Conservation (phyloP, 2,797 vertebrate genomes). For the Heterohyrax brucei region DNA sequence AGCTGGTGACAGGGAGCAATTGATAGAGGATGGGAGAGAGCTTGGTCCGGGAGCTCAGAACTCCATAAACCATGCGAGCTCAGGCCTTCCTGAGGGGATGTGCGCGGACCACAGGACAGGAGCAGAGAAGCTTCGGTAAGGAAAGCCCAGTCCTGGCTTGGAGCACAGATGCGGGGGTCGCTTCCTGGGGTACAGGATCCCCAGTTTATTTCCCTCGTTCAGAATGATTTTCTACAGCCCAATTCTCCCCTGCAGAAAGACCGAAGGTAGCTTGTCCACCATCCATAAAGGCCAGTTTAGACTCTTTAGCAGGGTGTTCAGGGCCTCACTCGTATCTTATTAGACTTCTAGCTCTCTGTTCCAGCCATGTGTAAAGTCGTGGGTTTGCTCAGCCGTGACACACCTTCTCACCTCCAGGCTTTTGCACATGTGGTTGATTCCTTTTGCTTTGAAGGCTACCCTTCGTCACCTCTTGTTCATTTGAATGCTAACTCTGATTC, state of each 20-base stretch:
- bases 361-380: background rate
- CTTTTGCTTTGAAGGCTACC: background rate
- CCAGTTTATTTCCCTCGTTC: background rate
- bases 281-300: background rate
- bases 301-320: background rate
- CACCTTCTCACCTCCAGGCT: background rate
- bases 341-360: background rate
- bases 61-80: constrained; percentile 69
- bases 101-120: background rate
- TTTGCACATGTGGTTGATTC: background rate
- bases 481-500: background rate
- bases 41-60: constrained; percentile 67
- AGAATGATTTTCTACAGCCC: background rate
- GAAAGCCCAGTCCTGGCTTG: background rate
- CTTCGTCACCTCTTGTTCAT: background rate
- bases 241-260: background rate
- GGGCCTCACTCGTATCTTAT: background rate
- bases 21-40: constrained; percentile 71
- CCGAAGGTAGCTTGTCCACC: background rate
- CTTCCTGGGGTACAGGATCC: background rate
- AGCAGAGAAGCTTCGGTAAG: background rate
- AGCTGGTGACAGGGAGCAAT: constrained; percentile 80
- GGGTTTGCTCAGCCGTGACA: background rate
- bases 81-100: background rate
- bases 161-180: background rate